These are phyloP conservation scores for Rousettus madagascariensis DNA, from an alignment of 2,797 vertebrate genomes.

Conservation along the genomic window DNA sequence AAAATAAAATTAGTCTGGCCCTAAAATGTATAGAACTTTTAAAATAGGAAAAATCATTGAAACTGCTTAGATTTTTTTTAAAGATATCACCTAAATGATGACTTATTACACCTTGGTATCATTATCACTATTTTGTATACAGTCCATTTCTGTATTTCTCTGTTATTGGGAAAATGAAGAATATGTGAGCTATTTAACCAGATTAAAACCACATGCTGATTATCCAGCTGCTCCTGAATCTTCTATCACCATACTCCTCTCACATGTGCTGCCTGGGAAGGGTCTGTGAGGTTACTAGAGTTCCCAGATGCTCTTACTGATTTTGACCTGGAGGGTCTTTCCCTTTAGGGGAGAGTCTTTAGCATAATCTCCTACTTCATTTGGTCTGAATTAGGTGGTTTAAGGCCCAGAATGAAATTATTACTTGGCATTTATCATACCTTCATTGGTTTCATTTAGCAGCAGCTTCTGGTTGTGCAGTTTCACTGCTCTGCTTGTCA, in stretches of 20 bases:
- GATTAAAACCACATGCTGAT: background rate
- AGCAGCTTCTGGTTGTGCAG: background rate
- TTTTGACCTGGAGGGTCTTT: background rate
- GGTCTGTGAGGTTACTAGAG: background rate
- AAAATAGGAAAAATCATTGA: conserved; percentile 7
- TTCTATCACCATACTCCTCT: accelerated
- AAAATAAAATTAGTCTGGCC: background rate
- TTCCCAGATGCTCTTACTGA: background rate
- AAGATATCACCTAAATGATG: background rate
- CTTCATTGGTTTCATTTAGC: background rate
- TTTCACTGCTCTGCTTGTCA: background rate
- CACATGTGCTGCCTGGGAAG: too few species aligned
- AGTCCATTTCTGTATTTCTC: background rate
- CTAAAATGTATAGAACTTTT: background rate
- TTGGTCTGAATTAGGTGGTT: background rate
- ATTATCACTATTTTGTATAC: background rate
- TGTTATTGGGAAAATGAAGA: background rate
- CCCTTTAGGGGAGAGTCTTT: background rate
- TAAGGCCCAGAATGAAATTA: background rate
- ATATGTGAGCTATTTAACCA: background rate
- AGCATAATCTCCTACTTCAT: background rate
- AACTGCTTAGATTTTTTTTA: background rate
- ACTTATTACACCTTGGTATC: background rate
- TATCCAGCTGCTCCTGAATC: background rate
- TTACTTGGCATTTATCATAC: background rate